Evolutionary conservation across 2,797 vertebrate species (phyloP).

Genomic region (Morus bassanus): DNA sequence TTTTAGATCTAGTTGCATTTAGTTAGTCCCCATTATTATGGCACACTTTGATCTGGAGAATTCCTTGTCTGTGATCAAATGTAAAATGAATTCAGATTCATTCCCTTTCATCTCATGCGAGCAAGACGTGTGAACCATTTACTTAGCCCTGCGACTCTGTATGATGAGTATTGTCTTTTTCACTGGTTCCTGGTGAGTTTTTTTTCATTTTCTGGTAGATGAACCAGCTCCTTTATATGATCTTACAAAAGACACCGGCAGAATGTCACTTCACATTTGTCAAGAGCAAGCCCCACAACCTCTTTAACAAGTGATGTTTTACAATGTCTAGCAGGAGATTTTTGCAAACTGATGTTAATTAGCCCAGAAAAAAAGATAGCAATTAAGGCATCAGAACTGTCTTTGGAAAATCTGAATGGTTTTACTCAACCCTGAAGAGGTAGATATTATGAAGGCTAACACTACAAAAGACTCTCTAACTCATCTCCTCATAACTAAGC

Average conservation of each 20-base stretch:
- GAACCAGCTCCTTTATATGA: constrained; percentile 72
- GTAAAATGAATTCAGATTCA: constrained; percentile 71
- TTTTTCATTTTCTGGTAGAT: constrained; percentile 57
- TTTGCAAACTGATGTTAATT: constrained; percentile 65
- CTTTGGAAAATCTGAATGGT: constrained; percentile 39
- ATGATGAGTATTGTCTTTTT: constrained; percentile 53
- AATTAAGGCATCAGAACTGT: constrained; percentile 62
- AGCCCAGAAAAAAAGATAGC: constrained; percentile 41
- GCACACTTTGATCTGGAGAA: constrained; percentile 74
- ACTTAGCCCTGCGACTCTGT: constrained; percentile 55
- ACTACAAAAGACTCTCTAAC: not conserved
- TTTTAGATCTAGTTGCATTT: constrained; percentile 69
- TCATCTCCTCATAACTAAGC: not conserved
- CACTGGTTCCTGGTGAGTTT: constrained; percentile 59
- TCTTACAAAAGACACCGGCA: constrained; percentile 71
- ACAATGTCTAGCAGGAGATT: constrained; percentile 57
- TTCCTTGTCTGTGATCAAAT: constrained; percentile 71
- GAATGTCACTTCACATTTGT: constrained; percentile 77
- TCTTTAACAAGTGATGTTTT: constrained; percentile 70
- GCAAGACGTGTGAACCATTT: constrained; percentile 70
- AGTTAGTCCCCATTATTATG: constrained; percentile 67
- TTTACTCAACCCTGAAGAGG: not conserved
- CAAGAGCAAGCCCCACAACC: constrained; percentile 66
- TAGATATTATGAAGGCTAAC: not conserved
- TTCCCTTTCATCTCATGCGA: constrained; percentile 72